A percentile compares a stretch with the other conserved stretches of the same genome.
phyloP scores from a whole-genome alignment of 2,888 invertebrate species.

The Chaetogeoica ovagalla region DNA sequence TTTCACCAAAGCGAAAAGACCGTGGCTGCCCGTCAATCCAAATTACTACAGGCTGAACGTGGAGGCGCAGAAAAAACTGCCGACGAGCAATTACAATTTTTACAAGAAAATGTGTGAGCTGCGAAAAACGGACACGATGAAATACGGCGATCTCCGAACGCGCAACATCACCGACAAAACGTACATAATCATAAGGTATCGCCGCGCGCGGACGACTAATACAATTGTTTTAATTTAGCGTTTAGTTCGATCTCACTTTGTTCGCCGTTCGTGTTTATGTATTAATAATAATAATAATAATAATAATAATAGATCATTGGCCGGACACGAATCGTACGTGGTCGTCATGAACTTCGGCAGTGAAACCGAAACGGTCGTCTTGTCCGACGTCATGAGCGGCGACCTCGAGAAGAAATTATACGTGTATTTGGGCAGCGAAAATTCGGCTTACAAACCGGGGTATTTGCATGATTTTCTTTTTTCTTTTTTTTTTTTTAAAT shows the following conservation, averaged over 20 bases:
- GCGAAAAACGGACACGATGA: conserved; percentile 20
- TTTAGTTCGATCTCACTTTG: too few species aligned
- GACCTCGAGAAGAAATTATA: background rate
- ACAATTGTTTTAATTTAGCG: background rate
- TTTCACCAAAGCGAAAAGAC: conserved; percentile 27
- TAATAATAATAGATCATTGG: conserved; percentile 13
- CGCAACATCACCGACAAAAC: conserved; percentile 17
- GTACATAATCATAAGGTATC: conserved; percentile 44
- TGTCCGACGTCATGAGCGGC: background rate
- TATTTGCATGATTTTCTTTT: background rate
- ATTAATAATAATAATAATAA: too few species aligned
- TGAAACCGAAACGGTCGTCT: conserved; percentile 28
- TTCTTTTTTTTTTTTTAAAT: background rate
- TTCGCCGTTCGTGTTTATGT: too few species aligned
- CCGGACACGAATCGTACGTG: conserved; percentile 10
- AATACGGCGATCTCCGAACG: conserved; percentile 18
- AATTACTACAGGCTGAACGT: conserved; percentile 52
- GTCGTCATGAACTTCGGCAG: conserved; percentile 48
- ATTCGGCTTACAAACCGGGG: conserved; percentile 42
- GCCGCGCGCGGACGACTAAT: too few species aligned
- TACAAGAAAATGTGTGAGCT: conserved; percentile 46
- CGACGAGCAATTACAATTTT: conserved; percentile 48
- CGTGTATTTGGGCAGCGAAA: conserved; percentile 34
- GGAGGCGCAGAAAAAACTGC: conserved; percentile 29
- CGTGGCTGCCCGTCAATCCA: conserved; percentile 53